Evolutionary conservation across 1,140 invertebrate genomes (phyloP).

Genomic region (Phthorimaea operculella): DNA sequence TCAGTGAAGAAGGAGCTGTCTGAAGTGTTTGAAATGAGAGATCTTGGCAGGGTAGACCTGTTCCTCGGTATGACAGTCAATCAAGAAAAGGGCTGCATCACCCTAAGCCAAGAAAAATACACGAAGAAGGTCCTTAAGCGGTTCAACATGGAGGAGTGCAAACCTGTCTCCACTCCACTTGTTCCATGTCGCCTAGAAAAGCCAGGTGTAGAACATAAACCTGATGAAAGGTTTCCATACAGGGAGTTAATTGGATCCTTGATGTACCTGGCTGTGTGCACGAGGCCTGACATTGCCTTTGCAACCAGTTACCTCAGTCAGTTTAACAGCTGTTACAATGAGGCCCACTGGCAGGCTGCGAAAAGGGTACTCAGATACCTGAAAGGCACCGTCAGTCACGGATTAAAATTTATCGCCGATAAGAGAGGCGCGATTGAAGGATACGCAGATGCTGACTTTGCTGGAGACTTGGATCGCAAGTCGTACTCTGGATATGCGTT

Average conservation of each 20-base stretch:
- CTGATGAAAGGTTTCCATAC: slow-evolving; percentile 2
- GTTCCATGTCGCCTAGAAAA: not conserved
- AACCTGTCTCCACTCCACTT: not conserved
- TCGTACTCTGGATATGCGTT: not conserved
- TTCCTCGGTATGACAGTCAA: not conserved
- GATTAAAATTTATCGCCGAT: not conserved
- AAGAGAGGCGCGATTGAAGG: not conserved
- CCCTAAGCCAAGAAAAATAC: not conserved
- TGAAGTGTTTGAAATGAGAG: not conserved
- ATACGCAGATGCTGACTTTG: not conserved
- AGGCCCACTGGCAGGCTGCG: not conserved
- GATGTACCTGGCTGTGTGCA: slow-evolving; percentile 2
- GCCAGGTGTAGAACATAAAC: not conserved
- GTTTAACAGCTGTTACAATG: not conserved
- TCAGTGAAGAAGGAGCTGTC: not conserved
- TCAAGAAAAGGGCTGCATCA: not conserved
- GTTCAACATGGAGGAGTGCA: slow-evolving; percentile 4
- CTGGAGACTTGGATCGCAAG: not conserved
- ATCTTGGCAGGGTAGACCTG: not conserved
- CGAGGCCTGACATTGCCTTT: not conserved
- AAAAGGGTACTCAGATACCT: not conserved
- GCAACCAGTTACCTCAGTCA: not conserved
- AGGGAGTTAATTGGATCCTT: not conserved
- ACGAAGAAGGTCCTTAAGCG: not conserved
- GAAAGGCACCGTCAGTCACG: not conserved